phyloP scores from a whole-genome alignment of 2,888 invertebrate species.

The Sminthurinus aureus region DNA sequence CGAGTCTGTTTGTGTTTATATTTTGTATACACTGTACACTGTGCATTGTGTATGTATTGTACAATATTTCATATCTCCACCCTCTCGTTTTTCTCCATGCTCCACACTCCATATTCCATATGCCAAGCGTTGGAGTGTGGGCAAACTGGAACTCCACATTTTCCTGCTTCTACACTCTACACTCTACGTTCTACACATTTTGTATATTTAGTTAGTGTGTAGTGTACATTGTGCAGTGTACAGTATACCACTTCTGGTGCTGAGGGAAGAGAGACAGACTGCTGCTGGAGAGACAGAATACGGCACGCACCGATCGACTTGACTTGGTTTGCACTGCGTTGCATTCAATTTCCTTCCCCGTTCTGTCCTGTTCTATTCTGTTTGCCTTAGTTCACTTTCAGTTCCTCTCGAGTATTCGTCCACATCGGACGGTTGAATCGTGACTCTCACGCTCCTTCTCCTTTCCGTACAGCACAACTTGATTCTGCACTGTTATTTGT shows the following conservation, averaged over 20 bases:
- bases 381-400: slow-evolving; percentile 1
- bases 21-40: background rate
- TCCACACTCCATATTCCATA: background rate
- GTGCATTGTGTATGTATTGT: background rate
- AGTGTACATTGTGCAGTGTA: no score
- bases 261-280: background rate
- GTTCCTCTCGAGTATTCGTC: slow-evolving; percentile 25
- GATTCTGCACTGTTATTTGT: no score
- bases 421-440: slow-evolving; percentile 3
- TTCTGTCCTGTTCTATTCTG: no score
- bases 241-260: background rate
- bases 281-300: background rate
- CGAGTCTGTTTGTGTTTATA: background rate
- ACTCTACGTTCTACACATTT: no score
- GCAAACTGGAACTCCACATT: slow-evolving; percentile 10
- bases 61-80: background rate
- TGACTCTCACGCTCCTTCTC: background rate
- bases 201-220: no score
- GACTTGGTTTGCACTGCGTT: no score
- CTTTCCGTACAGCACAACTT: no score
- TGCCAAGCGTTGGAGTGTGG: slow-evolving; percentile 2
- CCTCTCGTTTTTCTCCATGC: background rate
- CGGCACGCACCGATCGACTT: no score
- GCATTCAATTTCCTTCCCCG: no score
- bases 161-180: background rate